phyloP scores from a whole-genome alignment of 2,888 invertebrate species.

The Torymus tubicola region DNA sequence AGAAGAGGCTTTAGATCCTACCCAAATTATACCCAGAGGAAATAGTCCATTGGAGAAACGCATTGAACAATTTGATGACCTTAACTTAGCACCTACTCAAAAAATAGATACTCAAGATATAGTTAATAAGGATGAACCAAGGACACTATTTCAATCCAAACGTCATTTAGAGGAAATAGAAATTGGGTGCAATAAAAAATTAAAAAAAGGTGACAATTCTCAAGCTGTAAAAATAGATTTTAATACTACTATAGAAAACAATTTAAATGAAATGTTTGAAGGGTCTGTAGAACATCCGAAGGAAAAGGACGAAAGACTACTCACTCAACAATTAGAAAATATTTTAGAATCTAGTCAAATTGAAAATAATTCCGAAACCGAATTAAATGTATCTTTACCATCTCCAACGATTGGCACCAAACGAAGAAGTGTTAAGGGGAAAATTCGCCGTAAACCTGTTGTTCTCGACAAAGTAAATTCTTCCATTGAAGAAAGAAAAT shows the following conservation, averaged over 20 bases:
- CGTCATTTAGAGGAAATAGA: conserved; percentile 25
- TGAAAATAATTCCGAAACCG: background rate
- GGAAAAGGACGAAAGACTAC: conserved; percentile 61
- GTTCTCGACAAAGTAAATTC: background rate
- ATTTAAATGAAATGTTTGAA: conserved; percentile 67
- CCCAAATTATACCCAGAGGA: conserved; percentile 18
- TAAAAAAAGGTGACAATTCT: background rate
- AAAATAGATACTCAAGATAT: background rate
- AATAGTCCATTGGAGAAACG: conserved; percentile 24
- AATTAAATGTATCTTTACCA: conserved; percentile 1
- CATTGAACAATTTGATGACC: conserved; percentile 5
- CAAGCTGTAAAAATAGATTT: conserved; percentile 29
- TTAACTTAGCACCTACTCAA: conserved; percentile 32
- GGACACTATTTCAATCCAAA: conserved; percentile 23
- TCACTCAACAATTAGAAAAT: conserved; percentile 67
- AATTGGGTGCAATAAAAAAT: conserved; percentile 31
- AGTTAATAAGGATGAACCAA: background rate
- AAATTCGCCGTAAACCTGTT: conserved; percentile 26
- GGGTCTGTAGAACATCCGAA: conserved; percentile 55
- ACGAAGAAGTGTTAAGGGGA: conserved; percentile 3
- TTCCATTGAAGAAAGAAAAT: background rate
- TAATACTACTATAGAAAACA: conserved; percentile 63
- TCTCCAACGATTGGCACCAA: conserved; percentile 49
- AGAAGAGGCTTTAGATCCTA: conserved; percentile 11
- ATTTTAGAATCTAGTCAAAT: conserved; percentile 64